Percentiles rank a stretch among this genome's conserved stretches.
Conservation (phyloP, 1,140 invertebrate genomes). For the Bombus huntii region DNA sequence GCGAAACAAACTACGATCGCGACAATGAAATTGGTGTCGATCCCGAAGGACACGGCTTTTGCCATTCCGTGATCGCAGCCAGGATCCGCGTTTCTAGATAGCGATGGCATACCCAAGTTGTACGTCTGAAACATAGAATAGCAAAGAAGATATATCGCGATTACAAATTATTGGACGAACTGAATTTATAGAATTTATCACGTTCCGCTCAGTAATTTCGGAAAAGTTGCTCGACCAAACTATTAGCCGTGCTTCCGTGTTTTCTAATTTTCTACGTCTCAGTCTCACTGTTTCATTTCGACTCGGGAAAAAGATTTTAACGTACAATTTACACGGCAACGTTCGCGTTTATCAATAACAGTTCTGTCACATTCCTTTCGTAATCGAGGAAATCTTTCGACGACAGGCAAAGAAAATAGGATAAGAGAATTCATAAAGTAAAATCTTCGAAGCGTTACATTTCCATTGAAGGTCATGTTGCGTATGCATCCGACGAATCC, state of each 20-base stretch:
- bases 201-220: too few species aligned
- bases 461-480: slow-evolving; percentile 91
- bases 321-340: too few species aligned
- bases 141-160: neutral
- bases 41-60: slow-evolving; percentile 90
- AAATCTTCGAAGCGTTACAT: slow-evolving; percentile 78
- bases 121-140: slow-evolving; percentile 84
- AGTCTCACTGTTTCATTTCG: too few species aligned
- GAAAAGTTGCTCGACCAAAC: too few species aligned
- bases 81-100: slow-evolving; percentile 86
- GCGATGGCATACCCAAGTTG: slow-evolving; percentile 89
- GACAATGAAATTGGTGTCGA: slow-evolving; percentile 92
- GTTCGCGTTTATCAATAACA: too few species aligned
- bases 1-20: slow-evolving; percentile 92
- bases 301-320: too few species aligned
- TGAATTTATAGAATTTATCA: neutral
- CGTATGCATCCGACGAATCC: slow-evolving; percentile 93
- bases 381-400: too few species aligned
- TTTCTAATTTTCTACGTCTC: too few species aligned
- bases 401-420: too few species aligned
- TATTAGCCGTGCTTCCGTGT: too few species aligned
- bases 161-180: neutral
- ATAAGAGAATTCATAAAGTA: neutral
- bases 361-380: too few species aligned
- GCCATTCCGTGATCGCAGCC: slow-evolving; percentile 88